A percentile compares a stretch with the other conserved stretches of the same genome.
Evolutionary conservation across 2,888 invertebrate genomes (phyloP).

Genomic region (Tachina fera): DNA sequence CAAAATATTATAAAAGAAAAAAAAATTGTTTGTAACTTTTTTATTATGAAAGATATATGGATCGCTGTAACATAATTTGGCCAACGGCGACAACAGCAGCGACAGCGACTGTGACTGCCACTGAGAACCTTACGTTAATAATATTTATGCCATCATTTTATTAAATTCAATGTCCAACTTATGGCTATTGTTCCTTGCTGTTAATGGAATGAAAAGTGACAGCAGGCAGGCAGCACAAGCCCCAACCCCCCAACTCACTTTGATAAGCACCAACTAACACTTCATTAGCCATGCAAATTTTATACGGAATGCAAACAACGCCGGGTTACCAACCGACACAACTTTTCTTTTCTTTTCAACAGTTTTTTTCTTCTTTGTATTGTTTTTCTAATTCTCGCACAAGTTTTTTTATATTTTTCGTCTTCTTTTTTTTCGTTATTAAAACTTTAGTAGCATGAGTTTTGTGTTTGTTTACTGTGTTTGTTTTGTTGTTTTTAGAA

Average conservation of each 20-base stretch:
- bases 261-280: constrained; percentile 56
- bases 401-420: not conserved
- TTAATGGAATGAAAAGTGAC: constrained; percentile 13
- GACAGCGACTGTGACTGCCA: not conserved
- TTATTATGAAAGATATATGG: not conserved
- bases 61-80: constrained; percentile 14
- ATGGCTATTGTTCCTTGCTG: not conserved
- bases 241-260: not conserved
- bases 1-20: constrained; percentile 20
- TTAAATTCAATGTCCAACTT: constrained; percentile 22
- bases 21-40: too few relatives aligned
- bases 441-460: not conserved
- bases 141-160: constrained; percentile 41
- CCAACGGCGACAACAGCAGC: not conserved
- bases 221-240: not conserved
- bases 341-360: constrained; percentile 21
- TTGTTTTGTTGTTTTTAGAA: constrained; percentile 25
- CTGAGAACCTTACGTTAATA: not conserved
- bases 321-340: not conserved
- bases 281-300: constrained; percentile 71
- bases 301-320: constrained; percentile 44
- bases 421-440: not conserved
- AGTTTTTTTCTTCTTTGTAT: constrained; percentile 3
- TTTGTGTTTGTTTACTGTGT: constrained; percentile 8
- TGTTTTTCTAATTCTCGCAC: not conserved